Conservation (phyloP, 2,888 invertebrate species). For the Bugula neritina region DNA sequence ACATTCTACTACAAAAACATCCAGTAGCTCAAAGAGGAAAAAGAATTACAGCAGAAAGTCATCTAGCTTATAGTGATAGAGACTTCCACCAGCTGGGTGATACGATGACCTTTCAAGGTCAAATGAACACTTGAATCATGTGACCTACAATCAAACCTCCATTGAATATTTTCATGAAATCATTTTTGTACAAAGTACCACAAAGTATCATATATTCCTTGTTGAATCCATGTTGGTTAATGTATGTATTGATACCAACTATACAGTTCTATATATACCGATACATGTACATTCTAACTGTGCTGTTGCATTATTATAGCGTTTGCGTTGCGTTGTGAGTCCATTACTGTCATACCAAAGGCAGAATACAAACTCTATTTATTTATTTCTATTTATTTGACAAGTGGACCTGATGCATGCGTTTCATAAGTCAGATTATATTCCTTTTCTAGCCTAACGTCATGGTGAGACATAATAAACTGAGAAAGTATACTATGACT, state of each 20-base stretch:
- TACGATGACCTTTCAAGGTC: not conserved
- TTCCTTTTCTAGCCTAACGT: no score
- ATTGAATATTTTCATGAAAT: not conserved
- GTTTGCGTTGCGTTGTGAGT: not conserved
- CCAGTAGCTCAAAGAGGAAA: not conserved
- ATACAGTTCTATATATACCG: no score
- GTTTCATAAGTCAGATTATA: no score
- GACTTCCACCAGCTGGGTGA: not conserved
- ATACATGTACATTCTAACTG: no score
- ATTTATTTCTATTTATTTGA: conserved; percentile 6
- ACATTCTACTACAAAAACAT: not conserved
- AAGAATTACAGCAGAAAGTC: not conserved
- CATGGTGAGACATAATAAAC: no score
- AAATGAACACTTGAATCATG: not conserved
- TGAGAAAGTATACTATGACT: no score
- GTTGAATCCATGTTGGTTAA: no score
- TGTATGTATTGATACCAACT: no score
- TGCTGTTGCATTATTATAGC: no score
- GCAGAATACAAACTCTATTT: not conserved
- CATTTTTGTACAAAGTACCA: not conserved
- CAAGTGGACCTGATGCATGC: not conserved
- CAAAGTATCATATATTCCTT: no score
- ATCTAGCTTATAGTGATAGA: not conserved
- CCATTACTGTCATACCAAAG: not conserved
- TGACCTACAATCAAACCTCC: not conserved